Evolutionary conservation across 2,113 vertebrate species (phyloP), one percentile per base, ranked within the genome.

Genomic region (Centrocercus urophasianus): DNA sequence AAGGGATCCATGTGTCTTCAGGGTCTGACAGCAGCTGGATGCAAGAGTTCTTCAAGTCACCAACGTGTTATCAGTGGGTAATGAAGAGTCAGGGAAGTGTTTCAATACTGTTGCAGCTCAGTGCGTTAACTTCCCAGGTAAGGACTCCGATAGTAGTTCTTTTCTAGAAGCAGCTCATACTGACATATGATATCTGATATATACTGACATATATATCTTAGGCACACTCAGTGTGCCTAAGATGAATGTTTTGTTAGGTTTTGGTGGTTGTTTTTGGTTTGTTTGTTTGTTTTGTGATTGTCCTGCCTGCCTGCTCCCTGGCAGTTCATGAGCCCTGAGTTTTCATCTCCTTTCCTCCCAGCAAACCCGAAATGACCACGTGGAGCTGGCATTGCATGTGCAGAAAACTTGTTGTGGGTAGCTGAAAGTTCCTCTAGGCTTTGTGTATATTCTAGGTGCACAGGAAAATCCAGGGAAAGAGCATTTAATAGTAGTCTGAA

Each of bases 311-410:
- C 40, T 11, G 4, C 30, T 67, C 28, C 16, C 21, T 79, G 36
- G 10, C 54, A 43, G 40, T 45, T 70, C 63, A 48, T 13, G 48
- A 70, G 30, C 42, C 69, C 15, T 11, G 10, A 6, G 5, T 77
- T 66, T 93, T 42, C n/a, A 83, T 28, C 5, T 50, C 38, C 42
- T 77, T 85, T 45, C 54, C 22, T 70, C 48, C 13, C 60, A 38
- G 63, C 89, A 42, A 32, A 67, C 22, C 8, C 32, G 25, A 38
- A 34, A 9, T 89, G 7, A 2, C 2, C 0, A 0, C 48, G 30
- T 77, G 36, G 32, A 86, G 21, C n/a, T 73, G 69, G 27, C 36
- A 45, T 18, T 56, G 12, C 12, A 38, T 18, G 3, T 30, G 10
- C 30, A 20, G 16, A 5, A 18, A 69, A 73, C 34, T 83, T 60